Conservation (phyloP, 2,797 vertebrate genomes). For the Varecia variegata region DNA sequence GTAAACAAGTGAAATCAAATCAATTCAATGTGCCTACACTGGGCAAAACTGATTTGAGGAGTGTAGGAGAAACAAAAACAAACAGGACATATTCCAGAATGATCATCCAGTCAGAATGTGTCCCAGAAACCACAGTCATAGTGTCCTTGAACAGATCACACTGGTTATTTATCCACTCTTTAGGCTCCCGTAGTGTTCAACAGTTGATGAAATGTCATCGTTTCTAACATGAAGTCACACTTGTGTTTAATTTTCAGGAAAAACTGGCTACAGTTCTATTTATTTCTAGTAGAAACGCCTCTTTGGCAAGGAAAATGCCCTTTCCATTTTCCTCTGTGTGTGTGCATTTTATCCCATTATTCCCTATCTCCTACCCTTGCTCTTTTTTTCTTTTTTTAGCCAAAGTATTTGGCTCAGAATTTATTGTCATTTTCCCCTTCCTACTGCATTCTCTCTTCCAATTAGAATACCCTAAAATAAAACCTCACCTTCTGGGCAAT, state of each 20-base stretch:
- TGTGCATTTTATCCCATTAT: constrained; percentile 17
- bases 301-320: background rate
- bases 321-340: background rate
- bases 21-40: background rate
- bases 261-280: background rate
- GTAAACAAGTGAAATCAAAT: background rate
- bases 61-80: constrained; percentile 12
- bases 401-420: background rate
- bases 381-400: background rate
- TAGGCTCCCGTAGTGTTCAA: background rate
- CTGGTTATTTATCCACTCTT: background rate
- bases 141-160: background rate
- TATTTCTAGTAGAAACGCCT: constrained; percentile 47
- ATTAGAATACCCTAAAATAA: background rate
- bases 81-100: constrained; percentile 49
- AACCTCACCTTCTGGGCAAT: background rate
- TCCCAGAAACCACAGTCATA: constrained; percentile 3
- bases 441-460: background rate
- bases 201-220: background rate
- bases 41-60: background rate
- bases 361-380: background rate
- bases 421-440: background rate
- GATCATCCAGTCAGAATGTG: background rate
- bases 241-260: constrained; percentile 30
- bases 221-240: constrained; percentile 25